Percentiles rank a stretch among this genome's conserved stretches.
These are phyloP conservation scores for Argyresthia albistria DNA, from an alignment of 2,888 invertebrate genomes.

Conservation along the genomic window DNA sequence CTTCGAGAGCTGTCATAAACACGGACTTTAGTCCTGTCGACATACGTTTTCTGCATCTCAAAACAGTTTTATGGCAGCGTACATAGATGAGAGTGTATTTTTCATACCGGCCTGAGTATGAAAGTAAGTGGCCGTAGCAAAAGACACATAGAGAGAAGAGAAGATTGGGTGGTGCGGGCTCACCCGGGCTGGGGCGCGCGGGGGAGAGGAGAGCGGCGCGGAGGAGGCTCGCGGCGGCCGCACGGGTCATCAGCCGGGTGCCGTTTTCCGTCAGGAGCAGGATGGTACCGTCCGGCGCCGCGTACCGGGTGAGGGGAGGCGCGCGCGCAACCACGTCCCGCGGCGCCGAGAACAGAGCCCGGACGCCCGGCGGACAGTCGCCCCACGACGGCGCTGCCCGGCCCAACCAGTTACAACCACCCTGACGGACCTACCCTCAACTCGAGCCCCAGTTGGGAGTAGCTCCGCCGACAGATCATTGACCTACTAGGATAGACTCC, in stretches of 20 bases:
- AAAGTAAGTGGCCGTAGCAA: slow-evolving; percentile 14
- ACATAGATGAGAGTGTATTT: background rate
- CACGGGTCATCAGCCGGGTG: slow-evolving; percentile 71
- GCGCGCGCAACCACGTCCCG: slow-evolving; percentile 49
- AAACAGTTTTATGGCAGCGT: too few relatives aligned
- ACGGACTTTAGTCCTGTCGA: too few relatives aligned
- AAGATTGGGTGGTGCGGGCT: slow-evolving; percentile 66
- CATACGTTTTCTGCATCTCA: too few relatives aligned
- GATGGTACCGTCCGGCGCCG: slow-evolving; percentile 74
- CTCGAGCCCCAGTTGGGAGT: background rate
- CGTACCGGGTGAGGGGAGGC: slow-evolving; percentile 73
- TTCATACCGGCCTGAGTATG: too few relatives aligned
- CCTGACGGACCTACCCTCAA: slow-evolving; percentile 17
- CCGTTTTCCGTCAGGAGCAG: slow-evolving; percentile 77
- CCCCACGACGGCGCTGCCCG: slow-evolving; percentile 68
- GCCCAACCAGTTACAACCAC: slow-evolving; percentile 51
- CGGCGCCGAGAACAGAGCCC: slow-evolving; percentile 67
- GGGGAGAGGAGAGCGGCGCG: slow-evolving; percentile 69
- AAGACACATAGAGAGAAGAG: slow-evolving; percentile 48
- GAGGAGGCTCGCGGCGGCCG: slow-evolving; percentile 67
- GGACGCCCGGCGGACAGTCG: slow-evolving; percentile 64
- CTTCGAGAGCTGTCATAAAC: too few relatives aligned
- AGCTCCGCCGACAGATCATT: background rate
- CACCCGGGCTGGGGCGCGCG: slow-evolving; percentile 45
- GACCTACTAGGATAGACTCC: slow-evolving; percentile 39